A percentile compares a stretch with the other conserved stretches of the same genome.
These are phyloP conservation scores for Crotalus adamanteus DNA, from an alignment of 2,797 vertebrate genomes.

Conservation along the genomic window DNA sequence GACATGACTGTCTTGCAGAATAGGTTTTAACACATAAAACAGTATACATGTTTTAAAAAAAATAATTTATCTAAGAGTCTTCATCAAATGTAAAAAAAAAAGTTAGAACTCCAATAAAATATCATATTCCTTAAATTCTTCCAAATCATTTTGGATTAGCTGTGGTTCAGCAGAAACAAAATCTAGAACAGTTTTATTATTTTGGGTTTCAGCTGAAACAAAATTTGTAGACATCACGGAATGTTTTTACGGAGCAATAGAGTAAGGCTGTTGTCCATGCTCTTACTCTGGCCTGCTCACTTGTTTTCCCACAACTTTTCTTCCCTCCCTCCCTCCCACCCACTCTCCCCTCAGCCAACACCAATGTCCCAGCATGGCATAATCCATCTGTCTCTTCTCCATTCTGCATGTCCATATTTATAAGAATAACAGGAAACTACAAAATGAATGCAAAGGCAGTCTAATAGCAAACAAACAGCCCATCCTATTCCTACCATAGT, in stretches of 20 bases:
- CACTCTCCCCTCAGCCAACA: background rate
- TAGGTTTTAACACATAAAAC: background rate
- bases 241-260: background rate
- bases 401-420: background rate
- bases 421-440: background rate
- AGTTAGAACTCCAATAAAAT: background rate
- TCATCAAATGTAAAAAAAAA: background rate
- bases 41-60: conserved; percentile 5
- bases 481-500: background rate
- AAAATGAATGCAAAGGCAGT: background rate
- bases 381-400: background rate
- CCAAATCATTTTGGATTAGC: background rate
- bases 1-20: background rate
- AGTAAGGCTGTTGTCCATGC: background rate
- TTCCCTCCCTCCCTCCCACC: background rate
- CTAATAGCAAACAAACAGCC: background rate
- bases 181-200: background rate
- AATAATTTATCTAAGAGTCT: background rate
- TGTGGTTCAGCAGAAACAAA: background rate
- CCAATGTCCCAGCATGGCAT: background rate
- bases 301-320: background rate
- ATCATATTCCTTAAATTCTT: background rate
- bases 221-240: background rate
- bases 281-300: background rate
- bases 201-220: background rate